Evolutionary conservation across 2,113 vertebrate genomes (phyloP), one percentile per base, ranked within the genome.

Genomic region (Heteronetta atricapilla): DNA sequence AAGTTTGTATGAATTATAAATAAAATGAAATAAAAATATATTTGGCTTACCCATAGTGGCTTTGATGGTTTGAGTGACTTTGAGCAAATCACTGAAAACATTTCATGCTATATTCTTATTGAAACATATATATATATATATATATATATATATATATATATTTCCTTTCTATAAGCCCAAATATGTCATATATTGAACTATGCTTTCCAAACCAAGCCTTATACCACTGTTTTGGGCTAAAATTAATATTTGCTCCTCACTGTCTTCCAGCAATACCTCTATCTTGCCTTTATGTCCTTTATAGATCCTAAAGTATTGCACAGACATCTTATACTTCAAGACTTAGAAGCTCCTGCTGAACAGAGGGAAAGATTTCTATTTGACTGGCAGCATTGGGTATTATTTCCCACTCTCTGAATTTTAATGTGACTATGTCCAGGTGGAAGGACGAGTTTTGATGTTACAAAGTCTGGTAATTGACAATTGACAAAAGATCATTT

Each of bases 381-480:
- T 90, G 95, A 95, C 85, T 66, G 91, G 93, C 79, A 95, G 36
- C 88, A 42, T 5, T 84, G 89, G 63, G 56, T 74, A 90, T 89
- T 94, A 92, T 75, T 92, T 69, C 73, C 68, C 93, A 94, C 86
- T 73, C 52, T 74, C 82, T 96, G 50, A 86, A 84, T 91, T 82
- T 85, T 96, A 96, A 95, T 62, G 62, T 44, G 63, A 74, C 55
- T 36, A 16, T 70, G 83, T 55, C 80, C 80, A 93, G 77, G 66
- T 93, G 81, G 66, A 96, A 93, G 1, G 0, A 88, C 72, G 92
- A 89, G 20, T 68, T 95, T 88, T 36, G 64, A 38, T 34, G 72
- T 75, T 95, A 60, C n/a, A 92, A 89, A 92, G 70, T 82, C 87
- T 56, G 58, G 73, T 90, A 80, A 95, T 81, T 96, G 79, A 94